These are phyloP conservation scores for Incurvaria masculella DNA, from an alignment of 2,888 invertebrate genomes.

Conservation along the genomic window DNA sequence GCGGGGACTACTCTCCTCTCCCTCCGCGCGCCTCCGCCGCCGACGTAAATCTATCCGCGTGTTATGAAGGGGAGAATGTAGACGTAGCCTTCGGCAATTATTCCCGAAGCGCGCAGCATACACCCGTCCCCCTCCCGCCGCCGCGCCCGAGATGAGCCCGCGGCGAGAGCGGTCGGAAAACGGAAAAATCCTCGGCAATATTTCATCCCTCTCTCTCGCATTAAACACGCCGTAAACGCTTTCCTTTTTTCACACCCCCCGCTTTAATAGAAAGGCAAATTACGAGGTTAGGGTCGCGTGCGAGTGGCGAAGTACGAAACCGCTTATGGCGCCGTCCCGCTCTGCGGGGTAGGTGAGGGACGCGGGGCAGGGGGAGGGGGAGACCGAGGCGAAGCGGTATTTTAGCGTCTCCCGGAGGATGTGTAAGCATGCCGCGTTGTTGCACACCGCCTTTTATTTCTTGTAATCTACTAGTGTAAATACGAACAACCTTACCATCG, in stretches of 20 bases:
- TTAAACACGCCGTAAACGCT: constrained; percentile 58
- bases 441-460: neutral
- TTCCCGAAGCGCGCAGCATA: constrained; percentile 37
- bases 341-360: constrained; percentile 22
- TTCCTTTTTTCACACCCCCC: constrained; percentile 59
- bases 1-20: constrained; percentile 17
- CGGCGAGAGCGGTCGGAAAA: constrained; percentile 54
- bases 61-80: constrained; percentile 39
- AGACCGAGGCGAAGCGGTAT: neutral
- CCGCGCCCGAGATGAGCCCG: constrained; percentile 21
- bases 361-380: neutral
- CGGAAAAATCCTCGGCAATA: constrained; percentile 54
- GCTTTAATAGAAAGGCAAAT: constrained; percentile 58
- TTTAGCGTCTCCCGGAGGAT: neutral
- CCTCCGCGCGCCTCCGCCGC: constrained; percentile 27
- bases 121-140: constrained; percentile 36
- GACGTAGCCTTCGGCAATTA: constrained; percentile 56
- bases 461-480: too few species aligned
- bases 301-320: constrained; percentile 56
- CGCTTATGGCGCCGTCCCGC: constrained; percentile 41
- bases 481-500: too few species aligned
- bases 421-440: neutral
- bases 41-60: constrained; percentile 20
- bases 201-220: constrained; percentile 57
- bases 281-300: constrained; percentile 58